Evolutionary conservation across 2,113 vertebrate genomes (phyloP).

Genomic region (Myotis yumanensis): DNA sequence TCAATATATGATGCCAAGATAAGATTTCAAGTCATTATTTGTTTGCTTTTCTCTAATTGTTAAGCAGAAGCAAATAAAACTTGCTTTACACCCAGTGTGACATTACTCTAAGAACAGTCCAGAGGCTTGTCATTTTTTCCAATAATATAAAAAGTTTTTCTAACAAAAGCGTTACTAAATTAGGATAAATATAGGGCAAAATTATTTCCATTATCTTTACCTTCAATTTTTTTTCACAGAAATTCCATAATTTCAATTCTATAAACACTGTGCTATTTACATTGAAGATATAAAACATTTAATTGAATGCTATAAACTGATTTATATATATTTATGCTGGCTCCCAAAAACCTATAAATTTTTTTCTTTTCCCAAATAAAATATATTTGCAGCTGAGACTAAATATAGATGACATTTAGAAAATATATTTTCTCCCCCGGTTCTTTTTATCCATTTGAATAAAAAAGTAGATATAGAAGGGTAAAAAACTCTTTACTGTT

Average conservation of each 20-base stretch:
- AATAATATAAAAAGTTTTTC: conserved; percentile 33
- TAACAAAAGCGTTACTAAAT: not conserved
- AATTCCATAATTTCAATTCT: conserved; percentile 55
- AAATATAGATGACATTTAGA: not conserved
- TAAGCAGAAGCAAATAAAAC: conserved; percentile 24
- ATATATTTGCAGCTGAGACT: not conserved
- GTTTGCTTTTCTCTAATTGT: not conserved
- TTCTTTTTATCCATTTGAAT: conserved; percentile 16
- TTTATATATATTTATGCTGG: not conserved
- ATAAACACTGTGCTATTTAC: conserved; percentile 15
- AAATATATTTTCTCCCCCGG: not conserved
- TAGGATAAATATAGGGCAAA: conserved; percentile 48
- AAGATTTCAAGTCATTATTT: not conserved
- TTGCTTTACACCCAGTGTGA: not conserved
- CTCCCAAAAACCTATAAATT: not conserved
- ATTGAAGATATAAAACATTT: not conserved
- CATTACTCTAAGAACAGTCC: not conserved
- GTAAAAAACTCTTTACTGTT: not conserved
- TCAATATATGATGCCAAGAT: not conserved
- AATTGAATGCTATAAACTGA: conserved; percentile 13
- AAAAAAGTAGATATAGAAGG: not conserved
- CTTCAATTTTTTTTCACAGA: not conserved
- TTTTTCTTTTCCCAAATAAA: not conserved
- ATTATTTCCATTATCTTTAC: conserved; percentile 20
- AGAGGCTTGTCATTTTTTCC: not conserved